phyloP scores from a whole-genome alignment of 2,888 invertebrate genomes.

The Syritta pipiens region DNA sequence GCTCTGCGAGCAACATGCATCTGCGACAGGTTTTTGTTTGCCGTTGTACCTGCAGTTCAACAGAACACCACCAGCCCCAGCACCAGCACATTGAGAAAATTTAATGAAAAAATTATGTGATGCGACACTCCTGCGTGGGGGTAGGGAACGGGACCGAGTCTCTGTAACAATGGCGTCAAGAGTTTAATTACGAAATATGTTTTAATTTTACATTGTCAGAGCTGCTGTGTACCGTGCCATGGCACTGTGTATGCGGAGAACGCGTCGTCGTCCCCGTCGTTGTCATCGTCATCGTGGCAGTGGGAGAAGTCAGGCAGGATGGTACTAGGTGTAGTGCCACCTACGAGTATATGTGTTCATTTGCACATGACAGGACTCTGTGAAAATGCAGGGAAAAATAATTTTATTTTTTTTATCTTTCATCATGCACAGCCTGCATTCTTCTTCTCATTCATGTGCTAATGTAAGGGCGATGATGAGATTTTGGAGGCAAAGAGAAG shows the following conservation, averaged over 20 bases:
- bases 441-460: slow-evolving; percentile 57
- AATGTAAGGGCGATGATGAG: slow-evolving; percentile 61
- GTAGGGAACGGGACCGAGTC: background rate
- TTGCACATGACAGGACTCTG: slow-evolving; percentile 59
- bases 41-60: slow-evolving; percentile 48
- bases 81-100: slow-evolving; percentile 51
- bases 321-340: slow-evolving; percentile 58
- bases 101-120: slow-evolving; percentile 67
- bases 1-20: slow-evolving; percentile 48
- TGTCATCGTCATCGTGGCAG: slow-evolving; percentile 5
- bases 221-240: slow-evolving; percentile 62
- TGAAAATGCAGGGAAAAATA: slow-evolving; percentile 58
- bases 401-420: slow-evolving; percentile 32
- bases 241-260: slow-evolving; percentile 8
- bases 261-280: background rate
- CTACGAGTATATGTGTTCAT: slow-evolving; percentile 60
- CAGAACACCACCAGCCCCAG: slow-evolving; percentile 23
- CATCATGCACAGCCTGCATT: background rate
- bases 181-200: slow-evolving; percentile 73
- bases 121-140: slow-evolving; percentile 45
- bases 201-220: slow-evolving; percentile 71
- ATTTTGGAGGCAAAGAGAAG: slow-evolving; percentile 28
- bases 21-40: slow-evolving; percentile 53
- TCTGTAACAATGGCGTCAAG: slow-evolving; percentile 71
- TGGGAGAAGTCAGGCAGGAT: background rate